phyloP scores from a whole-genome alignment of 2,797 vertebrate species.

The Crax fasciolata region DNA sequence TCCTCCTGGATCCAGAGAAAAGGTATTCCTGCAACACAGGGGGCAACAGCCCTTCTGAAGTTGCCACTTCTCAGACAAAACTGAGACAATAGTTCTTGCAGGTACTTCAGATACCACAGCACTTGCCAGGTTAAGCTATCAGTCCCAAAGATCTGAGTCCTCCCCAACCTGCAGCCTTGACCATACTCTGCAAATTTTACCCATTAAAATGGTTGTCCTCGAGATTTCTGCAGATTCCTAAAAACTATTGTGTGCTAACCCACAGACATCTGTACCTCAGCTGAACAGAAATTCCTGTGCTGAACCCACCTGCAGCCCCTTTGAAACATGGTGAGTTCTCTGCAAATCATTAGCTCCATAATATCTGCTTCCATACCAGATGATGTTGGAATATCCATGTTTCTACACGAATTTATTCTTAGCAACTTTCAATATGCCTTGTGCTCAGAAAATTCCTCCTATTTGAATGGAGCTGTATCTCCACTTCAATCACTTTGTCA shows the following conservation, averaged over 20 bases:
- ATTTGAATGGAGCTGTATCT: neutral
- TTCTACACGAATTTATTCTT: neutral
- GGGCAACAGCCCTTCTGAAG: neutral
- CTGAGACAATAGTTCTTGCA: neutral
- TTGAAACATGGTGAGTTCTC: neutral
- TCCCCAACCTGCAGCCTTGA: neutral
- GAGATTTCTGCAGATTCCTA: neutral
- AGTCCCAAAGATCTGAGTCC: neutral
- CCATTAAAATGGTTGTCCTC: neutral
- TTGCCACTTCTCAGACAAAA: neutral
- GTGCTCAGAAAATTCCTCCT: neutral
- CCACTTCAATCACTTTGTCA: neutral
- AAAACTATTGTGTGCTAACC: neutral
- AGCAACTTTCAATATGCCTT: neutral
- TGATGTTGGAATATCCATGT: neutral
- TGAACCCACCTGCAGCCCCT: neutral
- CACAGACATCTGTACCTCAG: conserved; percentile 4
- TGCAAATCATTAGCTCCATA: neutral
- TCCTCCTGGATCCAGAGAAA: neutral
- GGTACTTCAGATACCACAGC: neutral
- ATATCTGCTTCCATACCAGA: neutral
- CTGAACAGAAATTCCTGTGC: neutral
- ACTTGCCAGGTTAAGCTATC: neutral
- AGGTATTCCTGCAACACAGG: neutral
- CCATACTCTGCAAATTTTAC: neutral